A percentile compares a stretch with the other conserved stretches of the same genome.
These are phyloP conservation scores for Cosmia trapezina DNA, from an alignment of 2,888 invertebrate species.

Conservation along the genomic window DNA sequence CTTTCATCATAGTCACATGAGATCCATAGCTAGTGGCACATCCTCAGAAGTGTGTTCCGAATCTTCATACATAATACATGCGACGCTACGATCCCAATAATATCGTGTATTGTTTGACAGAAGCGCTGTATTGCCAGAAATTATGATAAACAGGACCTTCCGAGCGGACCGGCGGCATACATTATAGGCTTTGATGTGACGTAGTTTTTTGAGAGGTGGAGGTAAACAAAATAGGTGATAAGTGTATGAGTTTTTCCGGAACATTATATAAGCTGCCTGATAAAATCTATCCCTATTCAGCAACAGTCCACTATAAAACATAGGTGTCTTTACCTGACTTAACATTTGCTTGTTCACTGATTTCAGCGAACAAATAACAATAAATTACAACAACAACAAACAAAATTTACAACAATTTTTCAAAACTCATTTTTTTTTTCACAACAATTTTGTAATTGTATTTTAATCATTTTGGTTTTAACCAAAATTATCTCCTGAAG, in stretches of 20 bases:
- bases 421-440: too few relatives aligned
- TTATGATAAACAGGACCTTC: slow-evolving; percentile 80
- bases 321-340: too few relatives aligned
- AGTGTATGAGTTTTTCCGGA: background rate
- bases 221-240: slow-evolving; percentile 15
- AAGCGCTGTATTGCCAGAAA: slow-evolving; percentile 76
- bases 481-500: background rate
- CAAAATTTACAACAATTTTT: too few relatives aligned
- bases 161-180: slow-evolving; percentile 50
- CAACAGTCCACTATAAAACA: background rate
- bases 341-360: too few relatives aligned
- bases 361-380: too few relatives aligned
- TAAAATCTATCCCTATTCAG: background rate
- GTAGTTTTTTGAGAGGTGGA: slow-evolving; percentile 14
- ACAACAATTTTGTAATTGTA: too few relatives aligned
- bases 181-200: slow-evolving; percentile 42
- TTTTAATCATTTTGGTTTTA: too few relatives aligned
- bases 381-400: too few relatives aligned
- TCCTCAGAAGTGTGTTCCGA: slow-evolving; percentile 72
- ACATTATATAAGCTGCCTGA: background rate
- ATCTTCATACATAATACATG: slow-evolving; percentile 86
- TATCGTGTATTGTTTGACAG: slow-evolving; percentile 84
- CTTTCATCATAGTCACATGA: slow-evolving; percentile 42
- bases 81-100: slow-evolving; percentile 78
- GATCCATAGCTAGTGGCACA: slow-evolving; percentile 49